A percentile compares a stretch with the other conserved stretches of the same genome.
phyloP scores from a whole-genome alignment of 1,140 invertebrate species.

The Agraylea sexmaculata region DNA sequence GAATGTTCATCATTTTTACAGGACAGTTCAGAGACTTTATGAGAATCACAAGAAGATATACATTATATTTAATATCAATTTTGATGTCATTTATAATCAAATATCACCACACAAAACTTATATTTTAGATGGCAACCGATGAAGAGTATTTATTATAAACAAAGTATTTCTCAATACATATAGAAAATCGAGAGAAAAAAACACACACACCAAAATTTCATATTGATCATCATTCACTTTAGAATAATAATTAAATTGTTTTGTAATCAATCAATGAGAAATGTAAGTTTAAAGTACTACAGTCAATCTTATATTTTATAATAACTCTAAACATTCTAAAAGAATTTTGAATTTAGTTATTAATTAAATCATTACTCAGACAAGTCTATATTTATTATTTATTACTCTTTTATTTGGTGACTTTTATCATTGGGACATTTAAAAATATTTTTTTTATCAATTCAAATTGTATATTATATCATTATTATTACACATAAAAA shows the following conservation, averaged over 20 bases:
- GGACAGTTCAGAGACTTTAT: neutral
- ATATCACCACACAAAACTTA: neutral
- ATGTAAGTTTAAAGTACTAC: slow-evolving; percentile 8
- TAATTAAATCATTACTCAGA: slow-evolving; percentile 1
- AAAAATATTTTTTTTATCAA: neutral
- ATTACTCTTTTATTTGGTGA: neutral
- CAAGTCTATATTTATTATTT: neutral
- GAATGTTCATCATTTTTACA: neutral
- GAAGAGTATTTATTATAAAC: no score
- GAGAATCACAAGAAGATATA: neutral
- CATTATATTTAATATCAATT: neutral
- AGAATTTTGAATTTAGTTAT: neutral
- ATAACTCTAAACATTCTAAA: neutral
- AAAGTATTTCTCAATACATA: neutral
- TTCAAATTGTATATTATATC: neutral
- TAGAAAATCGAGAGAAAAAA: neutral
- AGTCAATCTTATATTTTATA: neutral
- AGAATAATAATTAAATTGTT: slow-evolving; percentile 8
- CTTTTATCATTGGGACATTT: neutral
- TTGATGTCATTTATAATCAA: neutral
- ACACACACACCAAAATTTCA: neutral
- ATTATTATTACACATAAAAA: neutral
- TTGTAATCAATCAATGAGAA: slow-evolving; percentile 6
- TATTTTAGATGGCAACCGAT: no score
- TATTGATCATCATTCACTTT: neutral